Evolutionary conservation across 2,797 vertebrate species (phyloP).

Genomic region (Anisognathus igniventris): DNA sequence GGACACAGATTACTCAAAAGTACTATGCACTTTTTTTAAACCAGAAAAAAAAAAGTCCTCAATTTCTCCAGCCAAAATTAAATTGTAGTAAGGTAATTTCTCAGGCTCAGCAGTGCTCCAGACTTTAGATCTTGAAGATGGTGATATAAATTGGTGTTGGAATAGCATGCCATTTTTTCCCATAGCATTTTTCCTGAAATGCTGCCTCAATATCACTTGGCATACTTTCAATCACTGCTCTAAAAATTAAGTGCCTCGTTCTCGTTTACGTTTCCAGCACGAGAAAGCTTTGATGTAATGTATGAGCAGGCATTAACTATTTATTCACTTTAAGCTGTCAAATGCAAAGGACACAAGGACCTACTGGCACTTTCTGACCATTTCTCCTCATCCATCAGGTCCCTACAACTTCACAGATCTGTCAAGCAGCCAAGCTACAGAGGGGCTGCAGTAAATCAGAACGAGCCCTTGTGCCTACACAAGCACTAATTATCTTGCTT

Average conservation of each 20-base stretch:
- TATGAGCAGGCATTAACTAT: slow-evolving; percentile 39
- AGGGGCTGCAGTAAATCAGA: slow-evolving; percentile 16
- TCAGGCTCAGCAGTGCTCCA: neutral
- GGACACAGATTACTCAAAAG: neutral
- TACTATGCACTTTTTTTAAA: neutral
- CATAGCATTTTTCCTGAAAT: slow-evolving; percentile 48
- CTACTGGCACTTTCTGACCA: neutral
- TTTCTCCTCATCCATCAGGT: neutral
- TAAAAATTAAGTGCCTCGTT: slow-evolving; percentile 60
- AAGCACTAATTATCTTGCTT: neutral
- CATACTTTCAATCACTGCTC: slow-evolving; percentile 40
- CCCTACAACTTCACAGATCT: neutral
- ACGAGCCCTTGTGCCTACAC: neutral
- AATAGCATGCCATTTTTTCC: slow-evolving; percentile 19
- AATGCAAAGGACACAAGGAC: neutral
- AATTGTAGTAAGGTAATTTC: slow-evolving; percentile 36
- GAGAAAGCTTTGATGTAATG: neutral
- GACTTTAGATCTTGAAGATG: neutral
- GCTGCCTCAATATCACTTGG: slow-evolving; percentile 39
- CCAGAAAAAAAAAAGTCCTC: neutral
- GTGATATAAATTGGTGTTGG: slow-evolving; percentile 29
- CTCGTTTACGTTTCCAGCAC: slow-evolving; percentile 34
- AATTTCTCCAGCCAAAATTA: slow-evolving; percentile 44
- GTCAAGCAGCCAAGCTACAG: neutral
- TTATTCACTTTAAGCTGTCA: neutral